Evolutionary conservation across 2,888 invertebrate genomes (phyloP), one percentile per base, ranked within the genome.

Genomic region (Tenthredo distinguenda): DNA sequence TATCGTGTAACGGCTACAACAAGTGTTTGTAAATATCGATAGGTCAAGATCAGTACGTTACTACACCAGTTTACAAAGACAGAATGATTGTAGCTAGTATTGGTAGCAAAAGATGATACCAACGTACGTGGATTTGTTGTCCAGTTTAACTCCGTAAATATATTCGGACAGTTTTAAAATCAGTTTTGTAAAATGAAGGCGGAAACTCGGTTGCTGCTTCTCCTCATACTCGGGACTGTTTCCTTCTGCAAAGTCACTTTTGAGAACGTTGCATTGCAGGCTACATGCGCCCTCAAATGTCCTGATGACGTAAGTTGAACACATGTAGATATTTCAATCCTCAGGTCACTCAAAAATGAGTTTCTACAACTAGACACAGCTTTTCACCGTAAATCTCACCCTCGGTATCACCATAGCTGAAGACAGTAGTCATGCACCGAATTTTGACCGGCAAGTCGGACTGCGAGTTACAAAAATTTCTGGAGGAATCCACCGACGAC

Each of bases 1-100:
- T 43, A 47, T 71, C 12, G 5, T n/a, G 9, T 76, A 9, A 34
- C 76, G 47, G 5, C 47, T 18, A 21, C 4, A 37, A 26, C 9
- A 55, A 31, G 77, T 77, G 77, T 77, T 77, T 77, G 77, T 77
- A 77, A 77, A 77, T 50, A 77, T 55, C 47, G 21, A 21, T 77
- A 74, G 43, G 40, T 74, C 74, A 21, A 68, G 74, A 74, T 43
- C 40, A 18, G 40, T 12, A 40, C 10, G 15, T 34, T 26, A 68
- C 31, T 68, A 68, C 6, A 68, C 18, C 21, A 34, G 9, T 71
- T 26, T 65, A 65, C 62, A 12, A 31, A n/a, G 37, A 37, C 34
- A n/a, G 7, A n/a, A 7, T 7, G 7, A 37, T n/a, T 10, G 21
- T 43, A 43, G 26, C 37, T 6, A 37, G 71, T 37, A 12, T 37